phyloP scores from a whole-genome alignment of 2,888 invertebrate genomes.

The Heliothis peltigera region DNA sequence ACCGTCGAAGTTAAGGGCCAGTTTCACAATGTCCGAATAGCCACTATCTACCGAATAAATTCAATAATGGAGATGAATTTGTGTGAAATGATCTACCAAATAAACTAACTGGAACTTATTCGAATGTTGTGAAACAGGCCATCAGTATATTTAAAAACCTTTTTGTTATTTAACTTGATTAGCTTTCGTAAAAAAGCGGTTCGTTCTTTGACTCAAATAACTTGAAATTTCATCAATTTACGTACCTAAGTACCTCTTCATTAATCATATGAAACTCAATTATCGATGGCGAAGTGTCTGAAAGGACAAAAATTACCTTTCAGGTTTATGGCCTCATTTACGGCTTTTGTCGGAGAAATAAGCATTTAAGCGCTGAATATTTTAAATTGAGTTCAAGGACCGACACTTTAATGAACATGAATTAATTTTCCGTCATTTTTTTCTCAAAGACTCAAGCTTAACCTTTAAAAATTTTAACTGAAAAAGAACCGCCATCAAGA shows the following conservation, averaged over 20 bases:
- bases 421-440: neutral
- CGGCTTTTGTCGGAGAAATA: slow-evolving; percentile 11
- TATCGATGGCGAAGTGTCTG: slow-evolving; percentile 11
- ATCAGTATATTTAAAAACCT: no score
- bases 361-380: slow-evolving; percentile 10
- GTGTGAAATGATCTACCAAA: no score
- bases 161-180: no score
- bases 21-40: no score
- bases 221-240: slow-evolving; percentile 1
- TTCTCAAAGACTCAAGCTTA: no score
- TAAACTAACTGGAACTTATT: no score
- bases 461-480: no score
- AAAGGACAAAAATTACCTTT: slow-evolving; percentile 7
- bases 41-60: no score
- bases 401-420: neutral
- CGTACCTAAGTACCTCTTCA: neutral
- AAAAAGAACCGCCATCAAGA: no score
- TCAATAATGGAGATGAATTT: no score
- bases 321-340: neutral
- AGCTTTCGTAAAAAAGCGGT: neutral
- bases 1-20: no score
- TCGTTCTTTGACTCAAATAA: neutral
- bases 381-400: slow-evolving; percentile 13
- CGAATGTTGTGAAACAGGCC: no score
- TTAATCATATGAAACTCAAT: slow-evolving; percentile 16